phyloP scores from a whole-genome alignment of 2,797 vertebrate species.

The Stomatorhinus walkeri region DNA sequence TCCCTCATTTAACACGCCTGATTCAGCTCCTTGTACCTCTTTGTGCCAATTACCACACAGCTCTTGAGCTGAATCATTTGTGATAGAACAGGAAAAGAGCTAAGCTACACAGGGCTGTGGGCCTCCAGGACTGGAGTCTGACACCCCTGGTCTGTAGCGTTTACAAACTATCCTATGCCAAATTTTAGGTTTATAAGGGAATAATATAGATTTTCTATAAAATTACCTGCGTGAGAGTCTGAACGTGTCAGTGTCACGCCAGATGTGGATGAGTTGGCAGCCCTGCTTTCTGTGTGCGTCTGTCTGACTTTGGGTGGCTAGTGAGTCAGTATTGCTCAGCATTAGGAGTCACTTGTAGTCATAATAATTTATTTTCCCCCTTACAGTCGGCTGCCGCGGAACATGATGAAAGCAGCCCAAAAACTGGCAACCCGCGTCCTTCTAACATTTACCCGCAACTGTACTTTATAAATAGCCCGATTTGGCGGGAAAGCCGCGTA shows the following conservation, averaged over 20 bases:
- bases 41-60: too few species aligned
- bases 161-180: not conserved
- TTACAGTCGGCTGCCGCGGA: not conserved
- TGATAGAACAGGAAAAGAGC: too few species aligned
- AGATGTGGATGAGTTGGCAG: not conserved
- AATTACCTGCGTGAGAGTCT: not conserved
- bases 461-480: not conserved
- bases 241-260: not conserved
- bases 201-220: not conserved
- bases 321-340: not conserved
- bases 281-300: not conserved
- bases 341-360: not conserved
- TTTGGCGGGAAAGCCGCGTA: not conserved
- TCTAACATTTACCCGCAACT: not conserved
- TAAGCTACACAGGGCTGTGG: too few species aligned
- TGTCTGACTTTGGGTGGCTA: not conserved
- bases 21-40: too few species aligned
- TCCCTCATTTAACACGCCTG: too few species aligned
- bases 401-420: not conserved
- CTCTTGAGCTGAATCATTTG: too few species aligned
- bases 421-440: not conserved
- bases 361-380: not conserved
- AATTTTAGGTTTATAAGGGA: not conserved
- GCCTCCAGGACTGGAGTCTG: too few species aligned
- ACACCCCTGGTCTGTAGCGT: not conserved